Conservation (phyloP, 2,113 vertebrate genomes). For the Camelus bactrianus region DNA sequence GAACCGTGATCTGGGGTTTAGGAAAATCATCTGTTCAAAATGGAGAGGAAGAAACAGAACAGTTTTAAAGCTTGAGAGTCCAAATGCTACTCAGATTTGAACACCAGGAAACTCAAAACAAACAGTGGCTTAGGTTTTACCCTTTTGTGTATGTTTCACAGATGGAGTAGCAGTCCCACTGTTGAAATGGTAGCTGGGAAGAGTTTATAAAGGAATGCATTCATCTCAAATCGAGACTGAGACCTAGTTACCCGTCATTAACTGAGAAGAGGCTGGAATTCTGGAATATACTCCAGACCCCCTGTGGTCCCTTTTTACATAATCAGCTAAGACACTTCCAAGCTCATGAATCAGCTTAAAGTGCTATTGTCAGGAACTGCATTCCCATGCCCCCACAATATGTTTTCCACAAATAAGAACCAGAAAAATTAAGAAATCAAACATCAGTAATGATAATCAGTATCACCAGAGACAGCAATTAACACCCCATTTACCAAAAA, state of each 20-base stretch:
- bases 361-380: neutral
- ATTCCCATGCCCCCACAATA: neutral
- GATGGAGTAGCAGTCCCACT: neutral
- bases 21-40: conserved; percentile 95
- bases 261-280: conserved; percentile 72
- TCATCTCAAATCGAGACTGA: neutral
- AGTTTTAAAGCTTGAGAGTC: neutral
- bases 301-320: neutral
- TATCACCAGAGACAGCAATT: neutral
- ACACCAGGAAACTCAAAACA: conserved; percentile 35
- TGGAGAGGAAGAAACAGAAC: conserved; percentile 54
- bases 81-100: neutral
- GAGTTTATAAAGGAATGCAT: neutral
- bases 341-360: neutral
- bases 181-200: neutral
- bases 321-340: neutral
- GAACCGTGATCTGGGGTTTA: conserved; percentile 97
- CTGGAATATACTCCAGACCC: neutral
- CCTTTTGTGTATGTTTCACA: neutral
- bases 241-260: neutral
- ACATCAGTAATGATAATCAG: neutral
- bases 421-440: neutral
- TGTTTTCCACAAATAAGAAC: neutral
- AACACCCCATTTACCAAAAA: neutral
- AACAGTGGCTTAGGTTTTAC: neutral